Evolutionary conservation across 1,140 invertebrate species (phyloP).

Genomic region (Caenorhabditis brenneri): DNA sequence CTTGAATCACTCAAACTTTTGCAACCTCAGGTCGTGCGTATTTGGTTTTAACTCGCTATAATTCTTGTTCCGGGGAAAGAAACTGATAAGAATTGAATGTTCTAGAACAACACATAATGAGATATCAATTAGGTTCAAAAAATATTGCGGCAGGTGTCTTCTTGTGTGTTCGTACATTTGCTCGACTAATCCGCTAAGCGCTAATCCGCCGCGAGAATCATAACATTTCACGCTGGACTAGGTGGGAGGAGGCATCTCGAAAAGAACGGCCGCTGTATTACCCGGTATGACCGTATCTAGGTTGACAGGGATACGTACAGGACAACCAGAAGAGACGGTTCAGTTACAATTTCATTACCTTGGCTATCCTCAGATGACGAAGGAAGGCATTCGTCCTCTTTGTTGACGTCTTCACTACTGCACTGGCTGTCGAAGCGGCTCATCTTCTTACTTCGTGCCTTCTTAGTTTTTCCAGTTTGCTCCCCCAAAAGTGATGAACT

Average conservation of each 20-base stretch:
- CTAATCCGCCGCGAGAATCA: conserved; percentile 29
- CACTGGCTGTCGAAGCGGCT: conserved; percentile 38
- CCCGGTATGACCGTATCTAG: neutral
- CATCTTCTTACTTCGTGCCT: neutral
- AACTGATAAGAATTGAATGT: neutral
- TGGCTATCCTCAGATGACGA: conserved; percentile 38
- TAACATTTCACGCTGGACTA: conserved; percentile 20
- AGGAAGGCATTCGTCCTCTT: conserved; percentile 33
- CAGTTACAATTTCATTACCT: conserved; percentile 39
- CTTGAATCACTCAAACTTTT: too few relatives aligned
- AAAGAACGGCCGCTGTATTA: neutral
- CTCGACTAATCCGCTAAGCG: conserved; percentile 29
- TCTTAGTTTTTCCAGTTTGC: conserved; percentile 34
- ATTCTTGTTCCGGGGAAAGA: neutral
- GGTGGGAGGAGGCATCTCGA: neutral
- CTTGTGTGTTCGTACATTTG: conserved; percentile 23
- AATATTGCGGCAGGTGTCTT: neutral
- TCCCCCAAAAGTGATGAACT: conserved; percentile 23
- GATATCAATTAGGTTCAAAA: neutral
- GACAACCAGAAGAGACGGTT: neutral
- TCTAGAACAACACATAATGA: neutral
- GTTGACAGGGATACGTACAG: neutral
- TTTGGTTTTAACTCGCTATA: neutral
- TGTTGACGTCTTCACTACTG: conserved; percentile 35
- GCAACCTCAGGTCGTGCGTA: too few relatives aligned